phyloP scores from a whole-genome alignment of 2,797 vertebrate genomes.

The Carapus acus region DNA sequence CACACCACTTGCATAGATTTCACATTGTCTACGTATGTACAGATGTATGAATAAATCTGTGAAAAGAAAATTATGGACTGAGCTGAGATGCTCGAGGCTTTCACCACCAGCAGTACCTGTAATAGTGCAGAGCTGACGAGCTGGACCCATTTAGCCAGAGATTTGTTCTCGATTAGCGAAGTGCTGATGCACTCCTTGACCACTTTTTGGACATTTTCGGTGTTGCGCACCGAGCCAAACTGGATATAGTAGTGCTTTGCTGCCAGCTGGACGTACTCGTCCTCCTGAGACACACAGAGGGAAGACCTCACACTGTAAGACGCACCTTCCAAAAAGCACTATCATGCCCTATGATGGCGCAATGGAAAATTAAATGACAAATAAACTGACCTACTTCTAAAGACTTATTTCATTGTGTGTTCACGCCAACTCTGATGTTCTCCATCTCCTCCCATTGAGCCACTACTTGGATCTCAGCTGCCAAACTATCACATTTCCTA shows the following conservation, averaged over 20 bases:
- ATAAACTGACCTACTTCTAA: no score
- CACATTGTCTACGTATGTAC: neutral
- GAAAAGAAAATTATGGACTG: neutral
- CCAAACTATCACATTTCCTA: no score
- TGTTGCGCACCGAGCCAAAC: slow-evolving; percentile 64
- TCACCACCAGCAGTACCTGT: slow-evolving; percentile 79
- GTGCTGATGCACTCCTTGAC: slow-evolving; percentile 78
- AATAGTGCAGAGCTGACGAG: slow-evolving; percentile 70
- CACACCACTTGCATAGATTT: no score
- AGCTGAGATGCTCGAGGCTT: no score
- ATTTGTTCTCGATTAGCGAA: slow-evolving; percentile 78
- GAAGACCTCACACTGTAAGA: no score
- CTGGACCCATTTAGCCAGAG: slow-evolving; percentile 78
- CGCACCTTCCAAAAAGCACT: no score
- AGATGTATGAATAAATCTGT: neutral
- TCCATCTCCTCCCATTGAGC: no score
- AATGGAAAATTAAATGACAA: no score
- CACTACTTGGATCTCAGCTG: no score
- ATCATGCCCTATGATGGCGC: no score
- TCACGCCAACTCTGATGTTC: no score
- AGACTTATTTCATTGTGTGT: no score
- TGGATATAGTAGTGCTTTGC: slow-evolving; percentile 80
- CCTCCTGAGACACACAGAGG: slow-evolving; percentile 72
- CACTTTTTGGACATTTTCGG: slow-evolving; percentile 65
- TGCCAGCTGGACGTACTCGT: slow-evolving; percentile 81